These are phyloP conservation scores for Ophioninae sp. DNA, from an alignment of 2,888 invertebrate genomes.

Conservation along the genomic window DNA sequence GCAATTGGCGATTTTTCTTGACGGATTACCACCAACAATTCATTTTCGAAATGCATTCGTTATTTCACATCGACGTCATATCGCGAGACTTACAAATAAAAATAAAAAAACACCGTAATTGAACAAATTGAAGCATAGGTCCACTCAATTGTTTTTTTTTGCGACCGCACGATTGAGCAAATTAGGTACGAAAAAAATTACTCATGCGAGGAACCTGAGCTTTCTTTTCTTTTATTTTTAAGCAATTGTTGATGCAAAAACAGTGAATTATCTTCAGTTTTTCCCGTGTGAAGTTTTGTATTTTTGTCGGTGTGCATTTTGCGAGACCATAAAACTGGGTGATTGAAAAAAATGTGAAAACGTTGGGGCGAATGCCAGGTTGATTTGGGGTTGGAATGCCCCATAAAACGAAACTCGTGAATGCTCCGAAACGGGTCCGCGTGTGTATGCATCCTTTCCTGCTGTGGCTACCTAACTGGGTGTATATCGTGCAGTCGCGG, in stretches of 20 bases:
- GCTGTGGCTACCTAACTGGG: background rate
- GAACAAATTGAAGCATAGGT: no score
- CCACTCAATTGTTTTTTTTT: background rate
- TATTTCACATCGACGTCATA: no score
- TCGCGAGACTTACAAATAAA: no score
- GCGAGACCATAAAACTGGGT: background rate
- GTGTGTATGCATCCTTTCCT: slow-evolving; percentile 9
- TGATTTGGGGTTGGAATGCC: slow-evolving; percentile 5
- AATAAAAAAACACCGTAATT: no score
- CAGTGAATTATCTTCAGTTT: background rate
- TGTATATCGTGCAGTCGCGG: slow-evolving; percentile 13
- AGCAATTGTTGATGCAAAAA: background rate
- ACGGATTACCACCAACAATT: no score
- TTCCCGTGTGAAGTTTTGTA: background rate
- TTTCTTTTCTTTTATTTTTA: background rate
- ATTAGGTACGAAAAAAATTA: background rate
- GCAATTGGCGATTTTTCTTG: no score
- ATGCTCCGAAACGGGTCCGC: background rate
- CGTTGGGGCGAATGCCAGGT: background rate
- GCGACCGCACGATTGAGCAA: background rate
- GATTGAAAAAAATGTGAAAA: background rate
- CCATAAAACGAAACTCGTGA: background rate
- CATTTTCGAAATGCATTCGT: no score
- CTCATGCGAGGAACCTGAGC: background rate
- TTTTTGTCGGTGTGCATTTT: background rate